A percentile compares a stretch with the other conserved stretches of the same genome.
Evolutionary conservation across 1,140 invertebrate species (phyloP).

Genomic region (Protaetia brevitarsis): DNA sequence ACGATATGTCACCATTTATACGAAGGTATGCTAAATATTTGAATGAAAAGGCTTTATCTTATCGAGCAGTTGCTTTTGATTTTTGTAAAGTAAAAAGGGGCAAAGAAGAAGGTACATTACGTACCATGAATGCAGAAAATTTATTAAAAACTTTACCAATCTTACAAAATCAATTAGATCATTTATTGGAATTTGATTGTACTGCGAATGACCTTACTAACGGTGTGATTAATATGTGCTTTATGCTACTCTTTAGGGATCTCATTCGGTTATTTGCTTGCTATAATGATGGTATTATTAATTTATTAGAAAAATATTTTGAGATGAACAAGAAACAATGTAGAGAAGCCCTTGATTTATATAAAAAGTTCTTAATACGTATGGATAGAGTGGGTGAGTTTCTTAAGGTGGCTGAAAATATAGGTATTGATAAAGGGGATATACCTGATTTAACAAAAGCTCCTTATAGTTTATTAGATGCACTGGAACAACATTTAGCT

Average conservation of each 20-base stretch:
- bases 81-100: slow-evolving; percentile 99
- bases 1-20: slow-evolving; percentile 99
- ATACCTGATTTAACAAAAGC: slow-evolving; percentile 98
- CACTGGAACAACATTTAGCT: slow-evolving; percentile 93
- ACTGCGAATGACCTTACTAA: slow-evolving; percentile 96
- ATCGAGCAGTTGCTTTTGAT: slow-evolving; percentile 97
- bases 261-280: slow-evolving; percentile 97
- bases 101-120: slow-evolving; percentile 94
- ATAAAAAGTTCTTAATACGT: slow-evolving; percentile 98
- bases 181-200: slow-evolving; percentile 96
- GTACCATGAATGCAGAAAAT: slow-evolving; percentile 97
- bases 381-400: slow-evolving; percentile 99
- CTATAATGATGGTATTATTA: slow-evolving; percentile 99
- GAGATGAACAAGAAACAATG: slow-evolving; percentile 99
- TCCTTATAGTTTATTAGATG: slow-evolving; percentile 97
- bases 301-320: slow-evolving; percentile 98
- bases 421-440: slow-evolving; percentile 98
- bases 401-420: slow-evolving; percentile 93
- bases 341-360: slow-evolving; percentile 95
- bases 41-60: slow-evolving; percentile 98
- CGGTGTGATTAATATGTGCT: slow-evolving; percentile 97
- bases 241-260: slow-evolving; percentile 98
- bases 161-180: slow-evolving; percentile 93
- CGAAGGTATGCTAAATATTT: slow-evolving; percentile 98
- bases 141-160: slow-evolving; percentile 95